phyloP scores from a whole-genome alignment of 2,113 vertebrate genomes.

The Pluvialis apricaria region DNA sequence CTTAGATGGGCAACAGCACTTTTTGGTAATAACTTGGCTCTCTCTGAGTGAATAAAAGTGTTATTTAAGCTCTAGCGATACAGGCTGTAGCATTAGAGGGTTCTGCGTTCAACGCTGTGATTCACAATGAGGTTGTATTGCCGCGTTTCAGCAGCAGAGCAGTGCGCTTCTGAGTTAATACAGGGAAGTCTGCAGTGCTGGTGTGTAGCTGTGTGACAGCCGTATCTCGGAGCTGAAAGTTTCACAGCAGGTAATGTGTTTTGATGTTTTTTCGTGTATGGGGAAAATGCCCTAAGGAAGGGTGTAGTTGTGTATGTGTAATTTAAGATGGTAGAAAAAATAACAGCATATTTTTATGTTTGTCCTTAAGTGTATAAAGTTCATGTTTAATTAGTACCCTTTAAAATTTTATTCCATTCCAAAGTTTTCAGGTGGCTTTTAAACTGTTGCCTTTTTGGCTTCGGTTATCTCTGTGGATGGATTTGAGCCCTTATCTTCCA shows the following conservation, averaged over 20 bases:
- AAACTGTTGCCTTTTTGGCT: not conserved
- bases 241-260: not conserved
- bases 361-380: not conserved
- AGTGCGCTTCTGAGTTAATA: not conserved
- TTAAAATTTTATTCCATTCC: not conserved
- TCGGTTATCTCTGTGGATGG: not conserved
- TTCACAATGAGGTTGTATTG: not conserved
- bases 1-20: accelerated
- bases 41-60: not conserved
- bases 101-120: accelerated
- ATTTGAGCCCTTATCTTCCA: not conserved
- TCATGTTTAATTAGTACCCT: not conserved
- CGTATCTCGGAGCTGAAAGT: not conserved
- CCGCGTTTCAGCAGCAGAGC: not conserved
- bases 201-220: not conserved
- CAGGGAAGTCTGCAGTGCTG: not conserved
- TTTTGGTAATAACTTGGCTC: not conserved
- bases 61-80: not conserved
- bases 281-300: not conserved
- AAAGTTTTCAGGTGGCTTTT: not conserved
- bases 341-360: not conserved
- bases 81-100: not conserved
- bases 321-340: not conserved
- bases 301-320: not conserved
- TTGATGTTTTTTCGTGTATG: not conserved